Conservation (phyloP, 2,797 vertebrate genomes). For the Petrocephalus schoutedeni region DNA sequence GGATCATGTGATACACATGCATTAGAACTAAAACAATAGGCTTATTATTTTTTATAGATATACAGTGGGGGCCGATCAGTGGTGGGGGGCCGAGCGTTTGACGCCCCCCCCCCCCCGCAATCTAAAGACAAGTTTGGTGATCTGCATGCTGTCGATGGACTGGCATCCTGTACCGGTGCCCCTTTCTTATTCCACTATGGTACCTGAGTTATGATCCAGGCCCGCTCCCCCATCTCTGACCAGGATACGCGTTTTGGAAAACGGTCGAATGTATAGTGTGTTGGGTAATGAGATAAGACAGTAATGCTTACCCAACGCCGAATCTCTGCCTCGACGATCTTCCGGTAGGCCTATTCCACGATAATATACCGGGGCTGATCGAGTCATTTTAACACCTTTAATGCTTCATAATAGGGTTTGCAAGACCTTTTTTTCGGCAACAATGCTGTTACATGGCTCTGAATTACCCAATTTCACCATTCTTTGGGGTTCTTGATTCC, state of each 20-base stretch:
- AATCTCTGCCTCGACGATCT: neutral
- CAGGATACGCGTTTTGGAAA: neutral
- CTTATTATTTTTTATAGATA: neutral
- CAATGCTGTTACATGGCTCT: neutral
- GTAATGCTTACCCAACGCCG: neutral
- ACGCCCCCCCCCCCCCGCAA: neutral
- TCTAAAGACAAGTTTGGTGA: neutral
- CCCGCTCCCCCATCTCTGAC: neutral
- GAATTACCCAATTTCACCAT: conserved; percentile 17
- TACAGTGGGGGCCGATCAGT: neutral
- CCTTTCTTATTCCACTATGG: neutral
- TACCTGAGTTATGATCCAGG: neutral
- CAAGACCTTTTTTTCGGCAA: neutral
- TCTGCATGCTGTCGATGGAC: neutral
- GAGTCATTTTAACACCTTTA: conserved; percentile 4
- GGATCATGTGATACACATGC: neutral
- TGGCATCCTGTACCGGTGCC: neutral
- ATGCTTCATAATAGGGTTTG: conserved; percentile 5
- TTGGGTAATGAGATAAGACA: neutral
- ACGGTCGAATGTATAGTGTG: neutral
- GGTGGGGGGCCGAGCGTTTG: neutral
- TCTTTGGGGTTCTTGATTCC: neutral
- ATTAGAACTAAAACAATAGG: neutral
- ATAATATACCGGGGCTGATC: neutral
- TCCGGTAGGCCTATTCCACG: neutral